phyloP scores from a whole-genome alignment of 2,888 invertebrate species.

The Sminthurides aquaticus region DNA sequence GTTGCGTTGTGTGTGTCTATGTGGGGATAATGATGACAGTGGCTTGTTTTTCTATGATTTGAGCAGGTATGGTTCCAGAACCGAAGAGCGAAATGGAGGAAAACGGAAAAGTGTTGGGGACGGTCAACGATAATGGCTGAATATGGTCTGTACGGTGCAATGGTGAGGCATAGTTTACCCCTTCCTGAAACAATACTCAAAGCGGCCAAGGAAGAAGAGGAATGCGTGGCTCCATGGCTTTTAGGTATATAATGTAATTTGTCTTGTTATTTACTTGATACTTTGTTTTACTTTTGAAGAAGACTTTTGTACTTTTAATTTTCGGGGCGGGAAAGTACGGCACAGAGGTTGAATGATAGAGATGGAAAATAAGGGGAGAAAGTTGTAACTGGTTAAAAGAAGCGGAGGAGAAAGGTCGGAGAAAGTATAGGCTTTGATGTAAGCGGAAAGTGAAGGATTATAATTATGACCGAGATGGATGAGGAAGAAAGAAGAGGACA shows the following conservation, averaged over 20 bases:
- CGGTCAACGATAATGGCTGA: conserved; percentile 99
- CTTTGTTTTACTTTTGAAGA: neutral
- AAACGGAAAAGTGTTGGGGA: conserved; percentile 99
- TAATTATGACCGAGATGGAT: too few species aligned
- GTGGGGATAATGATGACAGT: too few species aligned
- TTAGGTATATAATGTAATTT: conserved; percentile 61
- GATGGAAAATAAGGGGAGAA: too few species aligned
- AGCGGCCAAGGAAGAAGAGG: conserved; percentile 89
- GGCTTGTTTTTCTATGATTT: conserved; percentile 24
- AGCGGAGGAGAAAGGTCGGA: too few species aligned
- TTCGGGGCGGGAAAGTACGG: too few species aligned
- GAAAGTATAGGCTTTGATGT: too few species aligned
- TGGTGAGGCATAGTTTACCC: conserved; percentile 97
- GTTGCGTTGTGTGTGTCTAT: too few species aligned
- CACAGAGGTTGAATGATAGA: too few species aligned
- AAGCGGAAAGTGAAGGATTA: too few species aligned
- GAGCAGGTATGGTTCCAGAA: conserved; percentile 99
- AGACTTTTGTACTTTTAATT: too few species aligned
- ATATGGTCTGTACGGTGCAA: conserved; percentile 97
- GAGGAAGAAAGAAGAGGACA: too few species aligned
- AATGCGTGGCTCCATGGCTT: conserved; percentile 94
- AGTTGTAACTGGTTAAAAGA: too few species aligned
- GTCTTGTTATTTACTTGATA: conserved; percentile 41
- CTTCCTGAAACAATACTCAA: conserved; percentile 97
- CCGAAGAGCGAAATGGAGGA: conserved; percentile 96